A percentile compares a stretch with the other conserved stretches of the same genome.
Conservation (phyloP, 2,113 vertebrate genomes). For the Charadrius vociferus region DNA sequence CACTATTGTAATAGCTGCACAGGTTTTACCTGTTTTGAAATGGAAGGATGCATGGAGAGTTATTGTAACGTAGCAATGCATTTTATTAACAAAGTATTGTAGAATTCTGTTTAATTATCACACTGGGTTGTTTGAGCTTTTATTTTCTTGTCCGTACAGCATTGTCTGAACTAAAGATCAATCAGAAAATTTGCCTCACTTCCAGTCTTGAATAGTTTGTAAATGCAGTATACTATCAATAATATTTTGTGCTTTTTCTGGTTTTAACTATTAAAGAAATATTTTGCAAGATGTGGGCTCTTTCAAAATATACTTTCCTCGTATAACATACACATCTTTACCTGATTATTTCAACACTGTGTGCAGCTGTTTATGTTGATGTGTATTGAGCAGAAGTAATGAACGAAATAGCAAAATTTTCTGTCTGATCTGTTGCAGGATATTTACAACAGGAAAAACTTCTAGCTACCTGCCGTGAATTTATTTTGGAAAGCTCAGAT, state of each 20-base stretch:
- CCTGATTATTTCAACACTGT: neutral
- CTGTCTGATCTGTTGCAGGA: slow-evolving; percentile 76
- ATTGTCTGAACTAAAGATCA: neutral
- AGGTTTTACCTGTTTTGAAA: neutral
- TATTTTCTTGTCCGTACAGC: neutral
- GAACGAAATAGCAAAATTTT: neutral
- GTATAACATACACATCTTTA: neutral
- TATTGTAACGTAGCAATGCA: neutral
- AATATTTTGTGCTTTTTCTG: neutral
- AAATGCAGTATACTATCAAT: neutral
- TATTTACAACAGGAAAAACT: slow-evolving; percentile 97
- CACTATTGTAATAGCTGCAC: neutral
- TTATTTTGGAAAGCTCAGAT: slow-evolving; percentile 93
- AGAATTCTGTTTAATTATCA: neutral
- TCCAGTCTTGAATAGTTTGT: neutral
- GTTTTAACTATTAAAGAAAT: neutral
- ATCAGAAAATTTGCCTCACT: neutral
- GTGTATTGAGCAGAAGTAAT: neutral
- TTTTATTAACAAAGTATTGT: neutral
- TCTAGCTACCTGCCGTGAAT: slow-evolving; percentile 85
- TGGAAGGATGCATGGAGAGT: neutral
- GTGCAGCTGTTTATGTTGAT: neutral
- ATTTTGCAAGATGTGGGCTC: neutral
- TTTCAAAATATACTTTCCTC: neutral
- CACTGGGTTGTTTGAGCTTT: neutral